Base-by-base conservation (phyloP, 2,797 vertebrate genomes). In the Netta rufina region DNA sequence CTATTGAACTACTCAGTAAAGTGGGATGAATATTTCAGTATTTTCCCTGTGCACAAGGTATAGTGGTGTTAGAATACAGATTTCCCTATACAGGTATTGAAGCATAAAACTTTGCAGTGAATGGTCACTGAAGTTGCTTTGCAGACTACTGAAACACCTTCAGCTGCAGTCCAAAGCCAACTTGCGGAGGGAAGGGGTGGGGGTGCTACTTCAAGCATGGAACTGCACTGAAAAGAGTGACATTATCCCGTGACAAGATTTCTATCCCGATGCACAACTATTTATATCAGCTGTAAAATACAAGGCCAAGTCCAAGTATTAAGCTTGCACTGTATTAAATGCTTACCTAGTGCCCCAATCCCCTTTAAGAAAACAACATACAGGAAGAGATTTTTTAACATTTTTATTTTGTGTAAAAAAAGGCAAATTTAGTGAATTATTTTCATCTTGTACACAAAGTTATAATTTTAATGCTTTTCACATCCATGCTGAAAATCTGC, bases 371-470 rank as follows among this genome's bases (percentile, higher is more conserved):
- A 53, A 76, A 45, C 7, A 22, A 47, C 15, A 30, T 2, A 32
- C 56, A 91, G 12, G 25, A 70, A 27, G 27, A 43, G 47, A 64
- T 87, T 96, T 96, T 92, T 97, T 98, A 97, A 97, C 36, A 33
- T 98, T 98, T 98, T 99, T 99, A 99, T 99, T 99, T 98, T 99
- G 99, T 99, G 99, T 99, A 99, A 99, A 99, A 98, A 98, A 99
- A 98, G 98, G 98, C 98, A 98, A 98, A 98, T 98, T 99, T 98
- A 98, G 98, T 98, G 98, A 99, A 98, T 98, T 96, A 97, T 98
- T 98, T 98, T 98, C 97, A 99, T 98, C 97, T 98, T 98, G 98
- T 98, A 98, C 98, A 98, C 97, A 98, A 98, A 98, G 97, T 98
- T 98, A 98, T 98, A 98, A 97, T 98, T 97, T 98, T 98, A 98